These are phyloP conservation scores for Mus spretus DNA, from an alignment of 2,797 vertebrate genomes.

Conservation along the genomic window DNA sequence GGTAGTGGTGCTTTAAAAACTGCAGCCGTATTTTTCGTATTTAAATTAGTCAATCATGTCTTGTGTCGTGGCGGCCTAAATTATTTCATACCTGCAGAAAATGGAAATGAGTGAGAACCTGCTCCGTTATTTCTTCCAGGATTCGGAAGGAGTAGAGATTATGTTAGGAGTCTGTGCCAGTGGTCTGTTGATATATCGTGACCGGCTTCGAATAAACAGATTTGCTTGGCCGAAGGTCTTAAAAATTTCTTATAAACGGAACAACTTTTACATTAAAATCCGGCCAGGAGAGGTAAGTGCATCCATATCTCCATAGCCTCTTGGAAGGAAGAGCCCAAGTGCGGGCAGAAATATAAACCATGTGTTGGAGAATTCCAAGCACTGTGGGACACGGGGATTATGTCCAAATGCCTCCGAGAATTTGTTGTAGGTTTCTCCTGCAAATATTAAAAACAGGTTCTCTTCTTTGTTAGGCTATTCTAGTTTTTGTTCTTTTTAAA, in stretches of 20 bases:
- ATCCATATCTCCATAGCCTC: not conserved
- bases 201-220: slow-evolving; percentile 97
- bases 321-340: not conserved
- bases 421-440: slow-evolving; percentile 6
- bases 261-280: slow-evolving; percentile 99
- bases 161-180: slow-evolving; percentile 99
- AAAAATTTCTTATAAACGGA: slow-evolving; percentile 99
- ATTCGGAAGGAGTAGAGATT: slow-evolving; percentile 99
- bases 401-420: slow-evolving; percentile 3
- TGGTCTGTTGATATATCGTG: slow-evolving; percentile 97
- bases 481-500: not conserved
- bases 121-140: slow-evolving; percentile 87
- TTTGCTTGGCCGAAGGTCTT: slow-evolving; percentile 99
- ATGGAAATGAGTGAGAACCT: not conserved
- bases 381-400: not conserved
- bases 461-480: slow-evolving; percentile 13
- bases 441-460: slow-evolving; percentile 12
- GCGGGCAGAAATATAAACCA: not conserved
- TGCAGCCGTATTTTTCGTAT: not conserved
- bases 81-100: not conserved
- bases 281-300: slow-evolving; percentile 96
- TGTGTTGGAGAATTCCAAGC: not conserved
- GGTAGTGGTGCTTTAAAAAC: not conserved
- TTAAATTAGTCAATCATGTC: slow-evolving; percentile 22
- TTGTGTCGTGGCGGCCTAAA: not conserved